A percentile compares a stretch with the other conserved stretches of the same genome.
These are phyloP conservation scores for Acanthosepion esculentum DNA, from an alignment of 2,888 invertebrate species.

Conservation along the genomic window DNA sequence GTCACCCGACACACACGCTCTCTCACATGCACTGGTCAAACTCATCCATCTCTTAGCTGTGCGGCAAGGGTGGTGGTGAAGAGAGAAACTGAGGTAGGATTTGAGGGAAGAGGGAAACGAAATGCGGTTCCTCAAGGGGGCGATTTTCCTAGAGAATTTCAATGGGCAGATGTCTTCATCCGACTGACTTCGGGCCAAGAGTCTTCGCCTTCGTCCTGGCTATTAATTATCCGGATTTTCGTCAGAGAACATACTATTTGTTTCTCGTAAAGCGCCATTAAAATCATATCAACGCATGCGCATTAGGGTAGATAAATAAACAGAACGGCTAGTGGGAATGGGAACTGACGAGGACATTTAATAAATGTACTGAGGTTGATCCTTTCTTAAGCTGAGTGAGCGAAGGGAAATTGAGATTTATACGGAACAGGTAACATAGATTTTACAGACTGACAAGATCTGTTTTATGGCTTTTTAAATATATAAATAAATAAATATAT, in stretches of 20 bases:
- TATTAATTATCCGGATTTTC: neutral
- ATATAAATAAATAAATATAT: no score
- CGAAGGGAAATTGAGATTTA: neutral
- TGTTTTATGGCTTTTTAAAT: no score
- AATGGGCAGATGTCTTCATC: slow-evolving; percentile 13
- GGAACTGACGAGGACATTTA: neutral
- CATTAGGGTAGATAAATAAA: neutral
- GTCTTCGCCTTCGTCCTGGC: neutral
- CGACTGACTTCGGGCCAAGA: neutral
- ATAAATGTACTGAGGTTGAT: neutral
- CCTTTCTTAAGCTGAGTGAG: neutral
- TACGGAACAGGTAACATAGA: neutral
- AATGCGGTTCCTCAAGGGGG: neutral
- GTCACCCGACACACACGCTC: neutral
- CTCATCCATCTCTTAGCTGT: neutral
- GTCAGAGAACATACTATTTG: neutral
- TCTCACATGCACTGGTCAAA: neutral
- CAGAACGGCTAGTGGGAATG: neutral
- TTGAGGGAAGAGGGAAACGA: neutral
- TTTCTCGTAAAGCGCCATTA: slow-evolving; percentile 33
- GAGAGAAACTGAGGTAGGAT: neutral
- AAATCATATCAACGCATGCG: neutral
- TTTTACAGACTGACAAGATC: neutral
- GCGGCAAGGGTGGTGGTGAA: neutral
- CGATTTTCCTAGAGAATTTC: neutral